Evolutionary conservation across 2,888 invertebrate species (phyloP).

Genomic region (Acleris laterana): DNA sequence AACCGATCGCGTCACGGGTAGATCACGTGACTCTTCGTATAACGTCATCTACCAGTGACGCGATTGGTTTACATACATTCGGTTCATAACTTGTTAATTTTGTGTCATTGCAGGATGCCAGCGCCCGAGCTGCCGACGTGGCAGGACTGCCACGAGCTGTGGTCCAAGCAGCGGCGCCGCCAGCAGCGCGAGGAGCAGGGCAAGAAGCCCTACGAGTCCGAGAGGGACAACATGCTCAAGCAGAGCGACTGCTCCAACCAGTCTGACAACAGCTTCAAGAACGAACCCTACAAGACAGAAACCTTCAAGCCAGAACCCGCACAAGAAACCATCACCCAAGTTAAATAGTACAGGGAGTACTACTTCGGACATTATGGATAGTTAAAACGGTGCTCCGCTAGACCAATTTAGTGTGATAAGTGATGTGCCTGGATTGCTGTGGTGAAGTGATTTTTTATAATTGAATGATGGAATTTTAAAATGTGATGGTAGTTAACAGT

Average conservation of each 20-base stretch:
- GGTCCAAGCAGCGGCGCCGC: conserved; percentile 97
- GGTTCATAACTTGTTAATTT: too few relatives aligned
- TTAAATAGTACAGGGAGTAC: conserved; percentile 70
- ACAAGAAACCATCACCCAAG: conserved; percentile 67
- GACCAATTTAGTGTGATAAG: conserved; percentile 44
- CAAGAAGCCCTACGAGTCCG: conserved; percentile 45
- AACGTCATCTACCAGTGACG: too few relatives aligned
- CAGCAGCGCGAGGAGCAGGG: conserved; percentile 88
- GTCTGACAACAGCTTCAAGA: conserved; percentile 57
- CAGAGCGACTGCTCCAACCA: conserved; percentile 53
- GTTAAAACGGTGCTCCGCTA: conserved; percentile 40
- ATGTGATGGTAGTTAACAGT: conserved; percentile 4
- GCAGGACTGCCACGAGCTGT: conserved; percentile 99
- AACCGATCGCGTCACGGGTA: too few relatives aligned
- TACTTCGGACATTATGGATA: conserved; percentile 53
- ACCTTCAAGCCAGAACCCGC: conserved; percentile 62
- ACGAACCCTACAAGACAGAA: conserved; percentile 60
- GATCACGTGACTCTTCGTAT: too few relatives aligned
- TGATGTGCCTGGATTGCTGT: conserved; percentile 2
- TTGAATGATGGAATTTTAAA: conserved; percentile 24
- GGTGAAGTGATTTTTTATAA: conserved; percentile 35
- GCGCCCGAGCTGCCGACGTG: conserved; percentile 94
- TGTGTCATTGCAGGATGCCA: conserved; percentile 87
- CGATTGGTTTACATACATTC: too few relatives aligned
- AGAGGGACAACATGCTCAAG: conserved; percentile 51